Evolutionary conservation across 2,888 invertebrate genomes (phyloP).

Genomic region (Lasioglossum pauxillum): DNA sequence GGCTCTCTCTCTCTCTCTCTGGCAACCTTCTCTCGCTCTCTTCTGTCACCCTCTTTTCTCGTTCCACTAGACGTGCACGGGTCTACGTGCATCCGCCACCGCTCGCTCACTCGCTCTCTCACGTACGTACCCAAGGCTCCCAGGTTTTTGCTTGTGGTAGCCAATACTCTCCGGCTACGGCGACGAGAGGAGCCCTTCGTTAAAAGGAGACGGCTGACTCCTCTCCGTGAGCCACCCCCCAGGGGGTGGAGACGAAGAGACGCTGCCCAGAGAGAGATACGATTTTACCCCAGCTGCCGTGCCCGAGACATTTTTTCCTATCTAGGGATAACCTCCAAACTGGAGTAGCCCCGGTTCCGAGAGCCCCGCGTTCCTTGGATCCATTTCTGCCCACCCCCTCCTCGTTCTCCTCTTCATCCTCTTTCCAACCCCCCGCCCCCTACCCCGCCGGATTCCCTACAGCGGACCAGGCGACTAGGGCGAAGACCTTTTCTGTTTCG

Average conservation of each 20-base stretch:
- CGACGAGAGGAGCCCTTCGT: conserved; percentile 64
- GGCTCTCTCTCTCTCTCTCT: conserved; percentile 56
- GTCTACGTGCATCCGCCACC: conserved; percentile 50
- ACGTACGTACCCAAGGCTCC: conserved; percentile 61
- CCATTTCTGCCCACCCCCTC: conserved; percentile 46
- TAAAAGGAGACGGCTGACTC: conserved; percentile 47
- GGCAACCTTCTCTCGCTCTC: conserved; percentile 30
- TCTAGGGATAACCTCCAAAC: conserved; percentile 79
- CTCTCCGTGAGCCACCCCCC: neutral
- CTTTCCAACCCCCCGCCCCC: neutral
- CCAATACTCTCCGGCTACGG: conserved; percentile 77
- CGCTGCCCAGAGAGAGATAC: conserved; percentile 68
- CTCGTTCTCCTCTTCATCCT: neutral
- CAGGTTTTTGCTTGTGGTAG: conserved; percentile 78
- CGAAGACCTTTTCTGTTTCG: conserved; percentile 57
- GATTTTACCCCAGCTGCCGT: conserved; percentile 78
- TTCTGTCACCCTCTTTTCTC: conserved; percentile 68
- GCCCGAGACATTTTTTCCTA: conserved; percentile 76
- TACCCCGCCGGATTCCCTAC: neutral
- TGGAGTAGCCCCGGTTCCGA: conserved; percentile 70
- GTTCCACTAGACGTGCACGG: conserved; percentile 62
- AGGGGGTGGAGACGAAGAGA: conserved; percentile 18
- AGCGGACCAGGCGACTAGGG: conserved; percentile 29
- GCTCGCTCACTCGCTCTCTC: conserved; percentile 36
- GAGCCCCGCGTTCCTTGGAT: conserved; percentile 49